phyloP scores from a whole-genome alignment of 2,888 invertebrate species.

The Pachliopta kotzebuea region DNA sequence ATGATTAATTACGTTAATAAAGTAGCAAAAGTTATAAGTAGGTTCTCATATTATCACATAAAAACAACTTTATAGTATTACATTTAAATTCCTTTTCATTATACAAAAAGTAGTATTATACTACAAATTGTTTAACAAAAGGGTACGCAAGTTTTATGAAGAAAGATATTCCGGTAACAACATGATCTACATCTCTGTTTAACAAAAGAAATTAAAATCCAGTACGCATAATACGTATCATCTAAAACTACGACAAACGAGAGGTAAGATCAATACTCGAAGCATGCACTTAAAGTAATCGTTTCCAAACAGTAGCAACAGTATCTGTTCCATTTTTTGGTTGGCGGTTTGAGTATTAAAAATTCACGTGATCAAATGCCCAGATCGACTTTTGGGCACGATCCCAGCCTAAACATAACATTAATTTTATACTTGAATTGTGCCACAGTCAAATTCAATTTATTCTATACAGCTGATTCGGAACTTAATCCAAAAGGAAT shows the following conservation, averaged over 20 bases:
- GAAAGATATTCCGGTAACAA: background rate
- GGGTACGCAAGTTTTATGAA: too few species aligned
- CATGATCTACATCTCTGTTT: background rate
- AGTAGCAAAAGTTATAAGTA: too few species aligned
- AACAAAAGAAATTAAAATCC: constrained; percentile 23
- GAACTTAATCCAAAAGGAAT: background rate
- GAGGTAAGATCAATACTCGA: constrained; percentile 41
- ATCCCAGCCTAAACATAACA: constrained; percentile 38
- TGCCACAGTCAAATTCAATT: constrained; percentile 42
- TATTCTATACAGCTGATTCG: constrained; percentile 29
- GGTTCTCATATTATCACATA: too few species aligned
- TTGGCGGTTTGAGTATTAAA: constrained; percentile 45
- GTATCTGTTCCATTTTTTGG: constrained; percentile 54
- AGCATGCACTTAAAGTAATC: constrained; percentile 65
- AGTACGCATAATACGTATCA: constrained; percentile 30
- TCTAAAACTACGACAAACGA: constrained; percentile 38
- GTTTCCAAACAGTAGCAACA: constrained; percentile 48
- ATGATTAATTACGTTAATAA: too few species aligned
- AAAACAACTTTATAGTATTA: too few species aligned
- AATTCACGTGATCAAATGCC: constrained; percentile 57
- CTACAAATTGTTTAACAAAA: too few species aligned
- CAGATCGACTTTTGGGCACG: constrained; percentile 37
- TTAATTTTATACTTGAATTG: constrained; percentile 43
- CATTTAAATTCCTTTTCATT: too few species aligned
- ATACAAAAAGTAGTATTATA: too few species aligned